Base-by-base conservation (phyloP, 2,888 invertebrate genomes). In the Crepidodera aurea region DNA sequence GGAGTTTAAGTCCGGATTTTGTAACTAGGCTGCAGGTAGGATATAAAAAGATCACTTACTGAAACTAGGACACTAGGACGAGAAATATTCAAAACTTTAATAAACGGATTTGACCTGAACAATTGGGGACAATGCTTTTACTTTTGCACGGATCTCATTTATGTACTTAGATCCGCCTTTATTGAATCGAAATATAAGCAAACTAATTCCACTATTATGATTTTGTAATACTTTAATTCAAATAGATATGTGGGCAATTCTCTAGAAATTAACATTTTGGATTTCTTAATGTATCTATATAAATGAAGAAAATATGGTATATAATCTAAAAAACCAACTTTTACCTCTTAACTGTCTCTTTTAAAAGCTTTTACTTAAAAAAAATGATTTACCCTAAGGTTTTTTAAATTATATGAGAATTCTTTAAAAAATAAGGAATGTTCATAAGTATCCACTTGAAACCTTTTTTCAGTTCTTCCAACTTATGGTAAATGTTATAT, bases 21-120 rank as follows among this genome's bases (percentile, higher is more conserved):
- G 73, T 81, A 64, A 72, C 67, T 65, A 77, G 81, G 69, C 73
- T 82, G 65, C 82, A 82, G 81, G 81, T 81, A 74, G 60, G 66
- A 60, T 64, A 62, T 58, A 57, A 58, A 60, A 59, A 58, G 63
- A 64, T 56, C 37, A 60, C 40, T 61, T 56, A 34, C 53, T 42
- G 54, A 46, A 51, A 57, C 51, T 57, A 44, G 57, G 58, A 68
- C 68, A 65, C 64, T 69, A 67, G 67, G 67, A 60, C 69, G 59
- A 67, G 60, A 62, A 64, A 60, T 64, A 65, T 67, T 64, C 60
- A 67, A 69, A 67, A 66, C 65, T 67, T 67, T 66, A 62, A 66
- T 58, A 75, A 71, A 72, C 77, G 76, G 77, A 77, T 77, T 68
- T 77, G 77, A 77, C 76, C 75, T 65, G 68, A 65, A 69, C 63